phyloP scores from a whole-genome alignment of 2,113 vertebrate genomes.

The Takifugu bimaculatus region DNA sequence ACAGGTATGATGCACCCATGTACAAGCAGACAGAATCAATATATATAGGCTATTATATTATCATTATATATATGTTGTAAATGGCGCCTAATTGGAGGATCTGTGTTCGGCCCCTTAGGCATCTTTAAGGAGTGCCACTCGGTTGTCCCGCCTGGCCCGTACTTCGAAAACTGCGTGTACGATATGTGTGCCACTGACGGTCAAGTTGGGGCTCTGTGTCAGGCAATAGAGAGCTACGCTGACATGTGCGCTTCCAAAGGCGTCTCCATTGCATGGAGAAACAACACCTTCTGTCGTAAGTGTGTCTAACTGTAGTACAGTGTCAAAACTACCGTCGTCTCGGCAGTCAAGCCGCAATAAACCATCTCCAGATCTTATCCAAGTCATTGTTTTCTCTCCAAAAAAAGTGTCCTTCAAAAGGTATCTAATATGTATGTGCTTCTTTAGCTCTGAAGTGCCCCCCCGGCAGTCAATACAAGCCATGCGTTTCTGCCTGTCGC shows the following conservation, averaged over 20 bases:
- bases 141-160: conserved; percentile 67
- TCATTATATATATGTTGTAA: too few species aligned
- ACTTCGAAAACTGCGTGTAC: conserved; percentile 82
- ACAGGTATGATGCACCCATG: conserved; percentile 59
- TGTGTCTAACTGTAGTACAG: conserved; percentile 19
- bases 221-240: conserved; percentile 83
- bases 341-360: too few species aligned
- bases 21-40: background rate
- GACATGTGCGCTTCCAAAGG: conserved; percentile 78
- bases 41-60: too few species aligned
- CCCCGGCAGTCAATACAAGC: conserved; percentile 70
- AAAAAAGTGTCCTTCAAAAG: background rate
- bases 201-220: conserved; percentile 78
- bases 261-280: conserved; percentile 79
- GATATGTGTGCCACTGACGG: conserved; percentile 82
- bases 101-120: conserved; percentile 57
- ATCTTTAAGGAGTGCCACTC: conserved; percentile 81
- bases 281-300: conserved; percentile 85
- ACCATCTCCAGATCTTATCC: too few species aligned
- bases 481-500: conserved; percentile 74
- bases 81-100: too few species aligned
- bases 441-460: conserved; percentile 76
- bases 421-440: background rate
- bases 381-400: too few species aligned
- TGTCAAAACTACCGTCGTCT: too few species aligned